These are phyloP conservation scores for Oithona nana DNA, from an alignment of 2,888 invertebrate species.

Conservation along the genomic window DNA sequence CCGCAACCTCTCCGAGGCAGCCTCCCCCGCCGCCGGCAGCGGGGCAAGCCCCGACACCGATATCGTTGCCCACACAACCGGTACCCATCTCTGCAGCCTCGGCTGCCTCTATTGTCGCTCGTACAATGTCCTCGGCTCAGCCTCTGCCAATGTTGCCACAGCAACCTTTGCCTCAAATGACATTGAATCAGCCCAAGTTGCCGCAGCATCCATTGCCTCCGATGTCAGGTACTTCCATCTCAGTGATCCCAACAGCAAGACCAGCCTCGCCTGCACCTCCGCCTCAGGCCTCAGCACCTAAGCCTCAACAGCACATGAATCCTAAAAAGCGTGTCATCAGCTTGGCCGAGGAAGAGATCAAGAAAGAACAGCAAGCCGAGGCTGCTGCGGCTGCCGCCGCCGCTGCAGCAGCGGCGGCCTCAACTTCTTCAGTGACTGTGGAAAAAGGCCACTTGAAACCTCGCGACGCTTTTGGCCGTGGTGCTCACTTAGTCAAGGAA, in stretches of 20 bases:
- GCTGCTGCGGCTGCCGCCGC: neutral
- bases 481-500: neutral
- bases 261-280: neutral
- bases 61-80: slow-evolving; percentile 3
- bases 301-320: neutral
- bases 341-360: neutral
- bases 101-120: neutral
- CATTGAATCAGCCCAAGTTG: neutral
- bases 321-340: neutral
- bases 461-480: slow-evolving; percentile 1
- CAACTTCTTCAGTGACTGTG: no score
- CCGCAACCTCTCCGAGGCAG: neutral
- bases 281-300: neutral
- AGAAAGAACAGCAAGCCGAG: neutral
- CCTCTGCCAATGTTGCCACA: neutral
- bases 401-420: neutral
- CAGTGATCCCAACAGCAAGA: neutral
- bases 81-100: neutral
- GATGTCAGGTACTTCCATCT: neutral
- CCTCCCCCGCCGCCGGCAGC: no score
- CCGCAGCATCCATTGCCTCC: slow-evolving; percentile 3
- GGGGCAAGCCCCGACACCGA: no score
- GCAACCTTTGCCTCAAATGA: neutral
- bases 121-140: neutral
- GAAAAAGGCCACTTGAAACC: neutral